A percentile compares a stretch with the other conserved stretches of the same genome.
Conservation (phyloP, 2,113 vertebrate species). For the Echinops telfairi region DNA sequence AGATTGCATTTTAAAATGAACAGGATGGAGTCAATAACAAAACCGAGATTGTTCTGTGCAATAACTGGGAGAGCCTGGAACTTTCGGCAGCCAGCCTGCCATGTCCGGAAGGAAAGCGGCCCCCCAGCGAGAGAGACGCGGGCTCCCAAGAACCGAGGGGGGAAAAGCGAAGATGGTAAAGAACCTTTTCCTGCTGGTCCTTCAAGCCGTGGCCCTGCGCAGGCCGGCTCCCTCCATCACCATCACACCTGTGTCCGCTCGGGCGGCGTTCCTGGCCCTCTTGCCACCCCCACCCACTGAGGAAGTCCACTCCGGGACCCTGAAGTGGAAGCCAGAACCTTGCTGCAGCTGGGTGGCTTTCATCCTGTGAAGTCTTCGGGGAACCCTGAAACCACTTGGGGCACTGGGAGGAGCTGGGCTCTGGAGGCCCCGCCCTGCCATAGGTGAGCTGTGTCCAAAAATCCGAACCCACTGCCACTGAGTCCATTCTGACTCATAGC, state of each 20-base stretch:
- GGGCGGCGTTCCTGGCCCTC: not conserved
- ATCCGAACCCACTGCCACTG: no score
- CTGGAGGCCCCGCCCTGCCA: not conserved
- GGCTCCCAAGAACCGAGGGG: not conserved
- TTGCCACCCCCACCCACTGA: not conserved
- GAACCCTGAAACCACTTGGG: no score
- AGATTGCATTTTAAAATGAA: constrained; percentile 32
- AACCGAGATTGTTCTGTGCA: constrained; percentile 3
- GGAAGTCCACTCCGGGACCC: not conserved
- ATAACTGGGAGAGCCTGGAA: not conserved
- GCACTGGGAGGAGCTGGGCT: not conserved
- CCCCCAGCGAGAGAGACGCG: not conserved
- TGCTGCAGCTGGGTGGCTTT: not conserved
- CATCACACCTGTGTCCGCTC: not conserved
- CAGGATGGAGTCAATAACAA: not conserved
- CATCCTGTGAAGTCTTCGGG: not conserved
- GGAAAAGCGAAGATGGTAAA: not conserved
- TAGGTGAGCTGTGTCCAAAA: not conserved
- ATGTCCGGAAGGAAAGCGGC: constrained; percentile 2
- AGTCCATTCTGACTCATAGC: no score
- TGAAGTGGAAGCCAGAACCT: not conserved
- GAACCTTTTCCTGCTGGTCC: not conserved
- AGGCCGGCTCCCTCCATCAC: not conserved
- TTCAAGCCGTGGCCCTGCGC: not conserved
- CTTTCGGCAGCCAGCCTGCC: not conserved